These are phyloP conservation scores for Cnemophilus loriae DNA, from an alignment of 2,113 vertebrate species.

Conservation along the genomic window DNA sequence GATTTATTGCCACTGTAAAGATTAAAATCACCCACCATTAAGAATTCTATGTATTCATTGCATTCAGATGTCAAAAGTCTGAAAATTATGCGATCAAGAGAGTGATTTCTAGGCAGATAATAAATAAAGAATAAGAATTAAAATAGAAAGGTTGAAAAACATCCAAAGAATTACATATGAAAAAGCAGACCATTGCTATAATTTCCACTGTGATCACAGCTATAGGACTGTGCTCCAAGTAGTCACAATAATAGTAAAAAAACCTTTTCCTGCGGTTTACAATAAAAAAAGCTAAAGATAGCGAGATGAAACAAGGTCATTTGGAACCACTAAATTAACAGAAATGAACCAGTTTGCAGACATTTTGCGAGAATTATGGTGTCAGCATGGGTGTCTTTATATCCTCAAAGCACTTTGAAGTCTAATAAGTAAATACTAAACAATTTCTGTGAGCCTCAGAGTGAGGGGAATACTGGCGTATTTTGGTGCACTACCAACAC, in stretches of 20 bases:
- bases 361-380: background rate
- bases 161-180: background rate
- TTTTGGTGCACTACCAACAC: background rate
- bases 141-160: constrained; percentile 23
- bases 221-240: background rate
- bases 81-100: constrained; percentile 35
- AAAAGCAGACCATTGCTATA: background rate
- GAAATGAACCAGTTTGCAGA: background rate
- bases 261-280: background rate
- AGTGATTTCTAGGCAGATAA: constrained; percentile 9
- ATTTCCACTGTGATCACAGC: background rate
- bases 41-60: background rate
- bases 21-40: constrained; percentile 51
- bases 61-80: constrained; percentile 42
- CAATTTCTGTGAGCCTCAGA: background rate
- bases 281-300: background rate
- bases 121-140: constrained; percentile 38
- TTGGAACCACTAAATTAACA: background rate
- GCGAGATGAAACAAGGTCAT: background rate
- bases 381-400: background rate
- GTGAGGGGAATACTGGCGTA: background rate
- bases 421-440: background rate
- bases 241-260: background rate
- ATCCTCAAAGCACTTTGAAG: background rate
- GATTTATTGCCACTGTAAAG: constrained; percentile 47